phyloP scores from a whole-genome alignment of 2,888 invertebrate genomes.

The Agrypnus murinus region DNA sequence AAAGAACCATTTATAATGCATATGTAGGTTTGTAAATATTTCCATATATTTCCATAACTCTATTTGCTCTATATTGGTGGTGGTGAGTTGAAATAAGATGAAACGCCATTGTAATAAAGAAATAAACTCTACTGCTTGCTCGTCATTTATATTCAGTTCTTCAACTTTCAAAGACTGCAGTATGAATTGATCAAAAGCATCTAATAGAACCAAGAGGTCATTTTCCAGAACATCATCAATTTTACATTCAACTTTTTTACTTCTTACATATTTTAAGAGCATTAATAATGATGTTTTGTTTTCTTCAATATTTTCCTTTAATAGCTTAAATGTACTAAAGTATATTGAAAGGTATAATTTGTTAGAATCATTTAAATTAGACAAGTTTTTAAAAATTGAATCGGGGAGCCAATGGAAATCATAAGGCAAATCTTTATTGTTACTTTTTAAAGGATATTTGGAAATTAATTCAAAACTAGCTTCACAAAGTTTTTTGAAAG shows the following conservation, averaged over 20 bases:
- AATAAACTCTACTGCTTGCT: conserved; percentile 70
- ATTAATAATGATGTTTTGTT: conserved; percentile 72
- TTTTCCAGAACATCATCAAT: conserved; percentile 74
- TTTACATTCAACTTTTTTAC: conserved; percentile 71
- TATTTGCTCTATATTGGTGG: conserved; percentile 59
- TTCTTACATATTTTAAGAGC: conserved; percentile 69
- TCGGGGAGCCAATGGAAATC: conserved; percentile 67
- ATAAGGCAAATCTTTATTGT: conserved; percentile 57
- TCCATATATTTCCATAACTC: conserved; percentile 66
- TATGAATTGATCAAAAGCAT: conserved; percentile 72
- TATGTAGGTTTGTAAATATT: conserved; percentile 76
- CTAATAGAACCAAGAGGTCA: conserved; percentile 72
- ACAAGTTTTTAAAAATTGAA: conserved; percentile 46
- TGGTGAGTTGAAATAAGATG: conserved; percentile 66
- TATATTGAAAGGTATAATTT: conserved; percentile 53
- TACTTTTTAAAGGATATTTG: background rate
- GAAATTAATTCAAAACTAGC: no score
- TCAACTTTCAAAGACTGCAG: conserved; percentile 65
- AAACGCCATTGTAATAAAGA: conserved; percentile 74
- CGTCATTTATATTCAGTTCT: conserved; percentile 66
- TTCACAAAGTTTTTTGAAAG: no score
- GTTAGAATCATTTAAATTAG: conserved; percentile 41
- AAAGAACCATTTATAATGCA: conserved; percentile 84
- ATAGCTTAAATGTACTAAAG: conserved; percentile 42
- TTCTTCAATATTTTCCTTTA: conserved; percentile 53